These are phyloP conservation scores for Leptodirus hochenwartii DNA, from an alignment of 2,888 invertebrate species.

Conservation along the genomic window DNA sequence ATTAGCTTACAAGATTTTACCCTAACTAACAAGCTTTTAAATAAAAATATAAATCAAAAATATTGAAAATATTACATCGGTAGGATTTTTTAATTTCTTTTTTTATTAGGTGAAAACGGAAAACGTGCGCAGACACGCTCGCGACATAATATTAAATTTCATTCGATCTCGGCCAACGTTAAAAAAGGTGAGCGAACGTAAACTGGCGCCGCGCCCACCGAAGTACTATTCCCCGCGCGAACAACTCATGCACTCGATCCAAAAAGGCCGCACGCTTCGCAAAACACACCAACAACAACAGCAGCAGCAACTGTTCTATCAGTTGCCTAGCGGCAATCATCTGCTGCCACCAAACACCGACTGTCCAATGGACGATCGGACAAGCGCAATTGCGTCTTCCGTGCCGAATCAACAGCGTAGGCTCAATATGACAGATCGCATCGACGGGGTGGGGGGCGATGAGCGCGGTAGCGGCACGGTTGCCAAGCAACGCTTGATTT, in stretches of 20 bases:
- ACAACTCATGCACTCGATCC: constrained; percentile 71
- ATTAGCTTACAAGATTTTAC: too few relatives aligned
- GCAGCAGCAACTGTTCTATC: constrained; percentile 7
- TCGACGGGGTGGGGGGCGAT: constrained; percentile 14
- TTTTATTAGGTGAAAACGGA: too few relatives aligned
- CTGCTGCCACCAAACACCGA: too few relatives aligned
- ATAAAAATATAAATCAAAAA: too few relatives aligned
- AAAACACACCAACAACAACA: constrained; percentile 12
- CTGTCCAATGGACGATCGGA: too few relatives aligned
- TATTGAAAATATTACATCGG: too few relatives aligned
- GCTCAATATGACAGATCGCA: too few relatives aligned
- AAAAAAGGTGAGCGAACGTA: constrained; percentile 75
- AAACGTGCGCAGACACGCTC: constrained; percentile 91
- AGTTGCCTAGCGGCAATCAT: constrained; percentile 6
- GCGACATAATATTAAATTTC: constrained; percentile 89
- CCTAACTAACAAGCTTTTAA: too few relatives aligned
- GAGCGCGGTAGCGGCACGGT: constrained; percentile 6
- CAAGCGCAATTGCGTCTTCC: too few relatives aligned
- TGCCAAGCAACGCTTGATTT: constrained; percentile 66
- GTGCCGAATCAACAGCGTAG: too few relatives aligned
- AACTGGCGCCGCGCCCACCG: constrained; percentile 50
- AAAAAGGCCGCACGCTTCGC: constrained; percentile 50
- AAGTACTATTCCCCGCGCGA: constrained; percentile 64
- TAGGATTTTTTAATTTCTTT: too few relatives aligned
- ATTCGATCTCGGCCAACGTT: constrained; percentile 89